Evolutionary conservation across 2,888 invertebrate species (phyloP).

Genomic region (Nipponacmea schrenckii): DNA sequence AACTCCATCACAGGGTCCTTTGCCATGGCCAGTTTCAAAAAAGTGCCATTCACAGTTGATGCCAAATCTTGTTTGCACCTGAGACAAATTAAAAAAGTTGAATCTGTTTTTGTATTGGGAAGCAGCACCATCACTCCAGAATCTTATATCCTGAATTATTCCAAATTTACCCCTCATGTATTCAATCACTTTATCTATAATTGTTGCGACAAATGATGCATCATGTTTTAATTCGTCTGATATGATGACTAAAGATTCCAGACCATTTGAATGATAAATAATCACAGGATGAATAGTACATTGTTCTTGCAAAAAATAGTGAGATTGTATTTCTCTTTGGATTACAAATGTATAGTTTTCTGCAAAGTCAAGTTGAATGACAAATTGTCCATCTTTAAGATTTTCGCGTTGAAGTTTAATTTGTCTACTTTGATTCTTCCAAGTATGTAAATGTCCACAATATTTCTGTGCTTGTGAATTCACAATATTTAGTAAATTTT

Average conservation of each 20-base stretch:
- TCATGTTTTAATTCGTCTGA: no score
- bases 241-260: no score
- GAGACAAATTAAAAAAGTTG: constrained; percentile 7
- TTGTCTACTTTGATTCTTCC: constrained; percentile 8
- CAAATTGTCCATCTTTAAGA: background rate
- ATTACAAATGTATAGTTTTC: constrained; percentile 15
- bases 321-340: constrained; percentile 14
- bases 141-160: constrained; percentile 3
- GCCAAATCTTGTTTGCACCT: background rate
- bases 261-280: background rate
- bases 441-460: background rate
- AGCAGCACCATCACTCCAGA: constrained; percentile 12
- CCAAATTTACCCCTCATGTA: no score
- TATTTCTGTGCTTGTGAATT: background rate
- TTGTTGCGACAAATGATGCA: no score
- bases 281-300: constrained; percentile 16
- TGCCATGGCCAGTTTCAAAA: constrained; percentile 14
- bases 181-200: no score
- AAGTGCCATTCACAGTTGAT: constrained; percentile 4
- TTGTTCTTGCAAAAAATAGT: background rate
- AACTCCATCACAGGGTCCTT: constrained; percentile 18
- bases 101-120: constrained; percentile 14
- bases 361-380: constrained; percentile 13
- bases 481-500: background rate
- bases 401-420: background rate